Evolutionary conservation across 2,888 invertebrate species (phyloP), one percentile per base, ranked within the genome.

Genomic region (Eupithecia tripunctaria): DNA sequence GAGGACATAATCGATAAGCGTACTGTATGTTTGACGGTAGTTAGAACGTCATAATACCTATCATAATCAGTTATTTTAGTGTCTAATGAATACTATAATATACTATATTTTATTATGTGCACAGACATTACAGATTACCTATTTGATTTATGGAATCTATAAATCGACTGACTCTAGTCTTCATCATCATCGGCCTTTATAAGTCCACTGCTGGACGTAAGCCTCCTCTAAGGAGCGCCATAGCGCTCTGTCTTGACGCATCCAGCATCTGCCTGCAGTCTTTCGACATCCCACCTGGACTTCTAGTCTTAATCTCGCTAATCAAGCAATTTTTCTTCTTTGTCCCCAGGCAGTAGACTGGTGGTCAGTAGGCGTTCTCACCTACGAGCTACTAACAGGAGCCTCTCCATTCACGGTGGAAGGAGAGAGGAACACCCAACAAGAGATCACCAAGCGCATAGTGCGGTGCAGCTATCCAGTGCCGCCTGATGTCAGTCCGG

Each of bases 321-420:
- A 77, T 65, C 67, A 18, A 0, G 7, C 12, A 10, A 38, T 78
- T 29, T n/a, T n/a, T n/a, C n/a, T n/a, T 74, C 36, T 29, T 91
- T 92, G 86, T 84, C 89, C 89, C 36, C 95, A 98, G 97, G 98
- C 98, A 67, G 99, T 99, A 8, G 99, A 99, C 94, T 99, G 99
- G 99, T 99, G 99, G 99, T 99, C 99, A 41, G 97, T 99, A 10
- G 99, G 99, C 10, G 99, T 99, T 2, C 94, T 99, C 64, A 98
- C 99, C 0, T 99, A 99, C 95, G 99, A 99, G 92, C 96, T 99
- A 62, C 94, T 99, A 70, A 99, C 99, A 0, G 99, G 99, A 69
- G 98, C 99, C 10, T 99, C 99, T 0, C 99, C 99, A 3, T 99
- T 99, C 92, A 99, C 99, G 12, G 98, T 99, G 0, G 98, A 99